These are phyloP conservation scores for Stomatorhinus walkeri DNA, from an alignment of 2,797 vertebrate genomes.

Conservation along the genomic window DNA sequence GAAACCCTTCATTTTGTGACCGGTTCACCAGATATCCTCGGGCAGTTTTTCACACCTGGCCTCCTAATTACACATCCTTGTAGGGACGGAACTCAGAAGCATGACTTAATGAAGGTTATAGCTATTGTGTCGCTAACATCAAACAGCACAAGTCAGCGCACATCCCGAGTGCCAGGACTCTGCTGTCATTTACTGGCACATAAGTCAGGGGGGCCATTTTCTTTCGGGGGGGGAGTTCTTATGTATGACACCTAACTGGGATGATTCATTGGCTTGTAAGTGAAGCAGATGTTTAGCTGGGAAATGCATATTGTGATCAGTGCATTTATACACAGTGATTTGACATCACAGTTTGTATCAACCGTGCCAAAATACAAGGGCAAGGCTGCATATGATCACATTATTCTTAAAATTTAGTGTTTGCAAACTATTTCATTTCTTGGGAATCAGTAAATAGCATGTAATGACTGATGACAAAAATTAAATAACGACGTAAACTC, in stretches of 20 bases:
- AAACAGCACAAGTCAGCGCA: background rate
- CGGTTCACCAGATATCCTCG: background rate
- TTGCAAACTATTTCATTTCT: background rate
- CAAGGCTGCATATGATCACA: background rate
- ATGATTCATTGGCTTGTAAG: constrained; percentile 26
- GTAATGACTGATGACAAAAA: background rate
- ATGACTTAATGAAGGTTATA: background rate
- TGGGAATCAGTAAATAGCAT: background rate
- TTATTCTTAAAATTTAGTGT: background rate
- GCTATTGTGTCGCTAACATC: background rate
- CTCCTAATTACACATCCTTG: background rate
- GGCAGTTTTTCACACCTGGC: constrained; percentile 1
- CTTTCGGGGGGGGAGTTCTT: background rate
- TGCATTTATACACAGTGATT: background rate
- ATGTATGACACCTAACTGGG: constrained; percentile 19
- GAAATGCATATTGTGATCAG: background rate
- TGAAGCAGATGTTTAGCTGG: constrained; percentile 22
- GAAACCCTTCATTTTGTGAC: background rate
- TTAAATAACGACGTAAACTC: background rate
- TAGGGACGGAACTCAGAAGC: background rate
- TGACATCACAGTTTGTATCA: background rate
- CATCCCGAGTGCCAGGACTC: background rate
- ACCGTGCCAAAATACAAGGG: background rate
- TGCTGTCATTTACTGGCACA: background rate
- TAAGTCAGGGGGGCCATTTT: background rate